Base-by-base conservation (phyloP, 2,888 invertebrate genomes). In the Unio pictorum region DNA sequence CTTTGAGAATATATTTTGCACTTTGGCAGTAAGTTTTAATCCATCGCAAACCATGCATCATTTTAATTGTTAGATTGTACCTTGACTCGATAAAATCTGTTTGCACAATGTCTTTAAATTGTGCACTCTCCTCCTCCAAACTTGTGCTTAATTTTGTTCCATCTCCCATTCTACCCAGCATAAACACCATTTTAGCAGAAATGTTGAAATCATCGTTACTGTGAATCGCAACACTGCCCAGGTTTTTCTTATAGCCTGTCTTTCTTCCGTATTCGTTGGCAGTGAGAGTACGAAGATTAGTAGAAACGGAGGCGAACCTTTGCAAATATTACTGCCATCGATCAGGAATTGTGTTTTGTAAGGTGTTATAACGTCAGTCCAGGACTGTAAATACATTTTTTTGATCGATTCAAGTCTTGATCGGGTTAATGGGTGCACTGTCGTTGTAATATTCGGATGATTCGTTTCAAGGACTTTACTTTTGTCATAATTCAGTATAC, bases 181-280 rank as follows among this genome's bases (percentile, higher is more conserved):
- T 61, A 60, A 84, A 84, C 18, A 78, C 67, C 3, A 82, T 68
- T 61, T 68, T 74, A 1, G 79, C 72, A 28, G 74, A 64, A 71
- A 73, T 72, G 17, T 60, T 57, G 17, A 55, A 23, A 34, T 69
- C 68, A 20, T 68, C 74, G 30, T 34, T 34, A 34, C 34, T 7
- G 8, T 34, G 34, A 7, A 69, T 75, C 3, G 75, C 70, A 23
- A 75, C 77, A 18, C 75, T 73, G 11, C 81, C 79, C 81, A 82
- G 3, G 82, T 81, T 11, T 73, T 63, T 30, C 84, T 70, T n/a
- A 84, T 80, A 3, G 77, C 77, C 15, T 78, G 64, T 55, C 84
- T 70, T 11, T 75, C 69, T 18, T 65, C 62, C 7, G 54, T n/a
- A 63, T 82, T 76, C 4, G 70, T 62, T 18, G 73, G 76, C 11